Evolutionary conservation across 2,113 vertebrate genomes (phyloP).

Genomic region (Hypanus sabinus): DNA sequence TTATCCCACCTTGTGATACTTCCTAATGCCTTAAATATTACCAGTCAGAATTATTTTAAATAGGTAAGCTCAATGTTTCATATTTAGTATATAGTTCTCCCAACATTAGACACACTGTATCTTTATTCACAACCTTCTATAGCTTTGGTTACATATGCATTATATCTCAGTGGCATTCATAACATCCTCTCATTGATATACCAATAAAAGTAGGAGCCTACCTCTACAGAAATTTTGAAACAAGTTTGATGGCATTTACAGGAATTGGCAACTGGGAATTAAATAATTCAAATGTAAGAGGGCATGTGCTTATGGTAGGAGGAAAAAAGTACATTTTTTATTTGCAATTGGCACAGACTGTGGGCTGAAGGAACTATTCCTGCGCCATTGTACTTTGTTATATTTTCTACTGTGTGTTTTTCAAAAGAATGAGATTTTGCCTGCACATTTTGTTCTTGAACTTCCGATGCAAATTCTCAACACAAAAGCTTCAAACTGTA

Average conservation of each 20-base stretch:
- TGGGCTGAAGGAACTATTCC: too few relatives aligned
- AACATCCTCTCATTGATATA: neutral
- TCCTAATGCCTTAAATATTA: neutral
- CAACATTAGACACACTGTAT: neutral
- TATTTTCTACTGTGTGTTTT: too few relatives aligned
- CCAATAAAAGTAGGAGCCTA: neutral
- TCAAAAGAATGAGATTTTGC: too few relatives aligned
- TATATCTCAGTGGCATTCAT: neutral
- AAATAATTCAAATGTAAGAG: neutral
- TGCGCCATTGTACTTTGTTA: too few relatives aligned
- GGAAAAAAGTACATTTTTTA: too few relatives aligned
- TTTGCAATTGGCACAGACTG: too few relatives aligned
- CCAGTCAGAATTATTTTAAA: slow-evolving; percentile 3
- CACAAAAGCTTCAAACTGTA: too few relatives aligned
- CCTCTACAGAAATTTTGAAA: neutral
- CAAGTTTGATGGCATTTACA: neutral
- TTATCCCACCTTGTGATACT: neutral
- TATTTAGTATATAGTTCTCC: neutral
- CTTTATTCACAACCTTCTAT: neutral
- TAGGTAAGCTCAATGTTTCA: neutral
- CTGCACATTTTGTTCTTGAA: too few relatives aligned
- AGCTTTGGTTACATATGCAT: neutral
- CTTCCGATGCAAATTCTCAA: too few relatives aligned
- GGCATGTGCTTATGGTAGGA: too few relatives aligned
- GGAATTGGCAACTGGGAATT: neutral